Evolutionary conservation across 1,140 invertebrate genomes (phyloP), one percentile per base, ranked within the genome.

Genomic region (Anthonomus grandis): DNA sequence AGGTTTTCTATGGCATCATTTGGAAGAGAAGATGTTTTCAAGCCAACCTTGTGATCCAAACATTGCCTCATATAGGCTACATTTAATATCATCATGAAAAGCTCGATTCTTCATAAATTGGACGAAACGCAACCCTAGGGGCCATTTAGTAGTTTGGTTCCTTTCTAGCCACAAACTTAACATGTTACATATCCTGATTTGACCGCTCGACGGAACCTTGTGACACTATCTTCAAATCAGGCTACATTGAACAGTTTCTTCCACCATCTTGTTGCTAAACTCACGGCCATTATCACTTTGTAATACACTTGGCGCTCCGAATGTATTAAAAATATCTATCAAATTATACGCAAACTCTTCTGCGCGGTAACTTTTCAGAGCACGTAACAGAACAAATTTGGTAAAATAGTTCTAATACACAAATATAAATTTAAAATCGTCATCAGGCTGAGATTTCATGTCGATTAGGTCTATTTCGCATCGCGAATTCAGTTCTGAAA

Each of bases 361-460:
- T 4, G 46, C 50, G 17, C n/a, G 13, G 15, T 69, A 64, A 12
- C n/a, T 63, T 37, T 36, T 52, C 13, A 74, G 56, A 22, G 70
- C 62, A 54, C 66, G 64, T 8, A 75, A 37, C 13, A 71, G 42
- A n/a, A 72, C 57, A 47, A 72, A 73, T 47, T 64, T 71, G 2
- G 73, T 77, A 13, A 65, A 46, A 41, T 71, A 65, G 57, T 76
- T 70, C 62, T 76, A 68, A 5, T 77, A 76, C 36, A 75, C 59
- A 5, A 78, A 60, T 15, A 31, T 31, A n/a, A 31, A 79, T 64
- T 70, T 51, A 64, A 68, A 24, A 31, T 18, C 27, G 12, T 22
- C 36, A 18, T 48, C 51, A 18, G 37, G 13, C 62, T 66, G 18
- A 45, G 41, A 47, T 27, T 62, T 62, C 34, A 57, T 48, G 23